Conservation (phyloP, 1,140 invertebrate genomes). For the Dysdera silvatica region DNA sequence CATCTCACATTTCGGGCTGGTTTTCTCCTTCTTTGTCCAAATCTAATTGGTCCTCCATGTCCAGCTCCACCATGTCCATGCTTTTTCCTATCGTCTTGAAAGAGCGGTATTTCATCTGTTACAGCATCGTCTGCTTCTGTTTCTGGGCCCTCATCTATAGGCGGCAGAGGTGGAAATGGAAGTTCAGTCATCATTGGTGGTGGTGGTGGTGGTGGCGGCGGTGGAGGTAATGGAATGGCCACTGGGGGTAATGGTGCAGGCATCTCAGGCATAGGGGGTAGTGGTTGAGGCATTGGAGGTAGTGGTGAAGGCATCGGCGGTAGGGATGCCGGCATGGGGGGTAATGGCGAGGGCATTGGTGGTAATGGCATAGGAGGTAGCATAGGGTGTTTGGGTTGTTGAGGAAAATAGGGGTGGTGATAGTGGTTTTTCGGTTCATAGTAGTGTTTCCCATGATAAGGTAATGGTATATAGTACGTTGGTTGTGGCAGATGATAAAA, state of each 20-base stretch:
- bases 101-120: too few species aligned
- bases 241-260: neutral
- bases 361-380: neutral
- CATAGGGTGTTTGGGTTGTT: slow-evolving; percentile 7
- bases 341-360: neutral
- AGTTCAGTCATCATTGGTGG: neutral
- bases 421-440: neutral
- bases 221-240: neutral
- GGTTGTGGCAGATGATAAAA: neutral
- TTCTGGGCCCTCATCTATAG: neutral
- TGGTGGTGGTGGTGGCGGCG: neutral
- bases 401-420: neutral
- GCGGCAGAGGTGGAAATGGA: neutral
- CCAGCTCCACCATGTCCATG: too few species aligned
- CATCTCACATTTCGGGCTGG: too few species aligned
- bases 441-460: neutral
- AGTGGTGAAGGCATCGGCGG: neutral
- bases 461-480: neutral
- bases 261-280: too few species aligned
- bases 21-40: too few species aligned
- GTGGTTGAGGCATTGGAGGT: neutral
- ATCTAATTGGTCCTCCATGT: too few species aligned
- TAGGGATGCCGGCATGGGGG: neutral
- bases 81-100: too few species aligned
- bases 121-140: too few species aligned